These are phyloP conservation scores for Xiphophorus birchmanni DNA, from an alignment of 2,797 vertebrate genomes.

Conservation along the genomic window DNA sequence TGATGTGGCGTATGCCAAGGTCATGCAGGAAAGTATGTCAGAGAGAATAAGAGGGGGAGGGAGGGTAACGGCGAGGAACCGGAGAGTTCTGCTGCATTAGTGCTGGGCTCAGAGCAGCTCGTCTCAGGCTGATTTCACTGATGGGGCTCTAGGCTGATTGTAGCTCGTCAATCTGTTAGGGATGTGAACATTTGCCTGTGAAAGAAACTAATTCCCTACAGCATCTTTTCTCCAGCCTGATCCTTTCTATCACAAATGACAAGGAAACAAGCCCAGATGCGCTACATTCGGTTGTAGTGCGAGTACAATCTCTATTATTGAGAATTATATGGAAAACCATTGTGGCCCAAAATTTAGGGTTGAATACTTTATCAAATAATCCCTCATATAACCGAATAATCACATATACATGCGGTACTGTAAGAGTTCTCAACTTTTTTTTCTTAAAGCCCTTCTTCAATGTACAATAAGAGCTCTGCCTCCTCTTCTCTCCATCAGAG, in stretches of 20 bases:
- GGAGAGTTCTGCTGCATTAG: constrained; percentile 60
- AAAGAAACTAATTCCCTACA: constrained; percentile 69
- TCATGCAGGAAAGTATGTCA: constrained; percentile 74
- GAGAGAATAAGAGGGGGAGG: constrained; percentile 45
- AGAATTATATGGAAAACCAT: constrained; percentile 2
- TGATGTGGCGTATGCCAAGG: constrained; percentile 69
- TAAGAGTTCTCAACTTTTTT: background rate
- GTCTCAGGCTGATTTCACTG: constrained; percentile 65
- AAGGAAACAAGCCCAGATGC: constrained; percentile 65
- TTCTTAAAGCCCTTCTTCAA: background rate
- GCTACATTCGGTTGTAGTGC: constrained; percentile 40
- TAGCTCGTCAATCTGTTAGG: constrained; percentile 66
- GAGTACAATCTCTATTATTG: constrained; percentile 31
- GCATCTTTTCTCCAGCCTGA: constrained; percentile 47
- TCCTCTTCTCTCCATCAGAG: background rate
- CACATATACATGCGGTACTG: background rate
- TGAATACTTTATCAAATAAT: background rate
- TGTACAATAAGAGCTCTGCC: background rate
- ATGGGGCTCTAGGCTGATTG: constrained; percentile 63
- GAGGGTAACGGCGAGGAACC: constrained; percentile 54
- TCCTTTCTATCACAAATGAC: constrained; percentile 53
- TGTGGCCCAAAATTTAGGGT: background rate
- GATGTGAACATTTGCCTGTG: constrained; percentile 59
- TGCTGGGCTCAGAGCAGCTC: constrained; percentile 47
- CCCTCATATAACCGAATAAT: background rate